Base-by-base conservation (phyloP, 2,888 invertebrate species). In the Malachius bipustulatus region DNA sequence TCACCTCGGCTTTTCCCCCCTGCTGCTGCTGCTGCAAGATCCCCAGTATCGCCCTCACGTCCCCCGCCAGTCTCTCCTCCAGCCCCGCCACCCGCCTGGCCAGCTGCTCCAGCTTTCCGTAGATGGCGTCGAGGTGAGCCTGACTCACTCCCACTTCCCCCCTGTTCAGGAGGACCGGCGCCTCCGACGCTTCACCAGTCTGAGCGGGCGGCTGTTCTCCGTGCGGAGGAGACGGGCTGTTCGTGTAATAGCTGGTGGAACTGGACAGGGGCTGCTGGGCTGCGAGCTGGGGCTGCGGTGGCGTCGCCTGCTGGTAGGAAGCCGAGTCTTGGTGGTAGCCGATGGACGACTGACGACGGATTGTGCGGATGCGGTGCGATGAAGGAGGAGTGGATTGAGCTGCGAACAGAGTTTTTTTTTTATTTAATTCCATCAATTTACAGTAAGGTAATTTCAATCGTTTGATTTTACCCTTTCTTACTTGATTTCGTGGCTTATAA, bases 61-160 rank as follows among this genome's bases (percentile, higher is more conserved):
- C 84, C 4, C 73, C 65, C 13, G 78, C 76, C 50, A 87, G 72
- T 19, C 77, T 76, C 41, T 71, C 71, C 57, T 87, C 84, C 50
- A 87, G 63, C 32, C 75, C 69, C 30, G 77, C 74, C 45, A 87
- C 72, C 46, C 75, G 73, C 53, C 73, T 70, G 50, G 74, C 70
- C 41, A 83, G 63, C 51, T 77, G 74, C 49, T 82, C 82, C 55
- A 83, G 68, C 50, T 79, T 70, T 40, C 69, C 65, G 51, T 75
- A 69, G 47, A 81, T 71, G 47, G 66, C 66, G 40, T 70, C 70
- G 41, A 64, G 57, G 44, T 61, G 59, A 42, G 50, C 51, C 45
- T 56, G 56, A 55, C 54, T 59, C 51, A 60, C 51, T 19, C 24
- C 16, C 24, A 19, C 24, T 3, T 53, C 50, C 28, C 55, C 50